These are phyloP conservation scores for Drosophila rhopaloa DNA, from an alignment of 1,140 invertebrate species.

Conservation along the genomic window DNA sequence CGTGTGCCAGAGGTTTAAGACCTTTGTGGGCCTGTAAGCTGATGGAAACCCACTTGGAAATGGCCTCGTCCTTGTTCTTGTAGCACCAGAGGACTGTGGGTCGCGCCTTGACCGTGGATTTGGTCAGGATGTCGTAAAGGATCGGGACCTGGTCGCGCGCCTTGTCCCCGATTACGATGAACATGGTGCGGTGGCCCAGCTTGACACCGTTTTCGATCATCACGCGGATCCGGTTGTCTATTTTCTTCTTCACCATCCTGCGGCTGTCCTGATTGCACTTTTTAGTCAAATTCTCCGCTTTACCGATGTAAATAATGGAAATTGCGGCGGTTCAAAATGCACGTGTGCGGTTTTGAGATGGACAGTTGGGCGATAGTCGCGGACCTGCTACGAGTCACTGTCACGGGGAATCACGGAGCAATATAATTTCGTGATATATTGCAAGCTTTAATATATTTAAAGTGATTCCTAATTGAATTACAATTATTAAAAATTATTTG, in stretches of 20 bases:
- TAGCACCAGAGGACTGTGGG: constrained; percentile 99
- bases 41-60: constrained; percentile 90
- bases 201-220: constrained; percentile 99
- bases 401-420: not conserved
- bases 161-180: constrained; percentile 98
- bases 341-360: constrained; percentile 49
- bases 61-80: constrained; percentile 94
- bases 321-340: constrained; percentile 41
- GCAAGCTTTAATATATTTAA: not conserved
- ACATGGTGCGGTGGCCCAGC: constrained; percentile 95
- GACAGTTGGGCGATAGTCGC: not conserved
- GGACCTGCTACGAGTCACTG: not conserved
- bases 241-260: constrained; percentile 94
- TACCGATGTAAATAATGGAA: constrained; percentile 4
- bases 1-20: not conserved
- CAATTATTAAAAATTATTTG: no score
- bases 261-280: not conserved
- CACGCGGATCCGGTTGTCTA: constrained; percentile 97
- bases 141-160: constrained; percentile 98
- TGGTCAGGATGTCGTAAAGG: constrained; percentile 98
- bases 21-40: not conserved
- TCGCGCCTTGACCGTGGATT: constrained; percentile 95
- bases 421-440: not conserved
- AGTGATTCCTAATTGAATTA: no score
- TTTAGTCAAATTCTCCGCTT: not conserved